phyloP scores from a whole-genome alignment of 2,113 vertebrate species.

The Atractosteus spatula region DNA sequence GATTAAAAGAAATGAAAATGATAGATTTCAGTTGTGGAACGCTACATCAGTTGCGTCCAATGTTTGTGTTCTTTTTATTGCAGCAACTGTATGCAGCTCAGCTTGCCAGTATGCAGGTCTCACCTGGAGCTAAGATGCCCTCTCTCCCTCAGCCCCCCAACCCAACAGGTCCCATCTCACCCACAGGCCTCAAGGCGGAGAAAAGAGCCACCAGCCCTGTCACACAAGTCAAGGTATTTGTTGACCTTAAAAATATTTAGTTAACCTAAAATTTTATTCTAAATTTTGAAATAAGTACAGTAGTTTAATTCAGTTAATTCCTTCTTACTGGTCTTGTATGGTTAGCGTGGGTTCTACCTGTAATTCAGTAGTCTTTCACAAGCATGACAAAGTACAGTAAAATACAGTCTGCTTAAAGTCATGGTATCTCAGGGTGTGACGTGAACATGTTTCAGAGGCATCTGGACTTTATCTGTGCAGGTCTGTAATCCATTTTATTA shows the following conservation, averaged over 20 bases:
- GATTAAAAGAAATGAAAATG: background rate
- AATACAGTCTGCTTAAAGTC: too few species aligned
- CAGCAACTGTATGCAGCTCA: constrained; percentile 98
- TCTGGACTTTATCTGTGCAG: too few species aligned
- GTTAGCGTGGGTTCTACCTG: too few species aligned
- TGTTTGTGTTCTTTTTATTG: constrained; percentile 54
- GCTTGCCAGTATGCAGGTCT: constrained; percentile 98
- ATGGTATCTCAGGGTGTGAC: too few species aligned
- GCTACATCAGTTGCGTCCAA: background rate
- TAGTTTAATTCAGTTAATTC: background rate
- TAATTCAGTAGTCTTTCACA: too few species aligned
- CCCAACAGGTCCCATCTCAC: constrained; percentile 86
- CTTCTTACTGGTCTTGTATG: background rate
- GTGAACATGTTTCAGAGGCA: too few species aligned
- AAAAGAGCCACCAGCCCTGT: constrained; percentile 95
- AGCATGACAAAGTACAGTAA: too few species aligned
- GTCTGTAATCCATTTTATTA: too few species aligned
- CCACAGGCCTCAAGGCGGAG: constrained; percentile 94
- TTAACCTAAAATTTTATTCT: too few species aligned
- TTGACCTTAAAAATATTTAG: background rate
- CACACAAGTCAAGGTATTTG: constrained; percentile 91
- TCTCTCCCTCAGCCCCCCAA: constrained; percentile 89
- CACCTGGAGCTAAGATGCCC: constrained; percentile 97
- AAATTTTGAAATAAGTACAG: background rate
- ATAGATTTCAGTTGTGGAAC: background rate